These are phyloP conservation scores for Ectemnius cavifrons DNA, from an alignment of 2,888 invertebrate genomes.

Conservation along the genomic window DNA sequence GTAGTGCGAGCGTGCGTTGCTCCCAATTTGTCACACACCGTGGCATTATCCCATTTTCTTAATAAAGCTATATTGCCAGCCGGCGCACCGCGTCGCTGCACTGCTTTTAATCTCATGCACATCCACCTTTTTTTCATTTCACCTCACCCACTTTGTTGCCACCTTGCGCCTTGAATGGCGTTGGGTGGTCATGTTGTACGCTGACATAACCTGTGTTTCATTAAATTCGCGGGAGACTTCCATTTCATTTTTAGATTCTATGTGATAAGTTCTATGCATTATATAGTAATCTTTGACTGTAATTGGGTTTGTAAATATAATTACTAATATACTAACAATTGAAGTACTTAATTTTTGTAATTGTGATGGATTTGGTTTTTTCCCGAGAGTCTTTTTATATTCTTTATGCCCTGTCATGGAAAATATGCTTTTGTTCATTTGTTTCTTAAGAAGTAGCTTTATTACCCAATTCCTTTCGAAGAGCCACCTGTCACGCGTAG, in stretches of 20 bases:
- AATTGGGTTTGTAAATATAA: no score
- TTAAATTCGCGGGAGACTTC: no score
- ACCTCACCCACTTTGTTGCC: conserved; percentile 56
- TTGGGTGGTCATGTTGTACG: no score
- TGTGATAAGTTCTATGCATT: no score
- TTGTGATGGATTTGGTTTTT: no score
- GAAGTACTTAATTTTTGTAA: no score
- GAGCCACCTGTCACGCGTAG: conserved; percentile 35
- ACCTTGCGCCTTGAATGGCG: conserved; percentile 63
- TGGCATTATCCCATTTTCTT: conserved; percentile 76
- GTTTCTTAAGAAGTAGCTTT: conserved; percentile 56
- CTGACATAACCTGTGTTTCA: no score
- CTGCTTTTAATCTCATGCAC: conserved; percentile 47
- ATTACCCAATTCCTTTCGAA: conserved; percentile 52
- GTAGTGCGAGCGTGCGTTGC: conserved; percentile 70
- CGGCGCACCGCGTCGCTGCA: conserved; percentile 53
- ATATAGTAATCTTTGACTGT: no score
- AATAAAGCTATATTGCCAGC: conserved; percentile 73
- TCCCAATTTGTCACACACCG: conserved; percentile 78
- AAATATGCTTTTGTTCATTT: no score
- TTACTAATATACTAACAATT: no score
- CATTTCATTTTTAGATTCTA: no score
- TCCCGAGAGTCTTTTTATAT: no score
- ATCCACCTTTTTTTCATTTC: conserved; percentile 11
- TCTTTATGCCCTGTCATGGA: conserved; percentile 38